These are phyloP conservation scores for Malurus melanocephalus DNA, from an alignment of 2,113 vertebrate species.

Conservation along the genomic window DNA sequence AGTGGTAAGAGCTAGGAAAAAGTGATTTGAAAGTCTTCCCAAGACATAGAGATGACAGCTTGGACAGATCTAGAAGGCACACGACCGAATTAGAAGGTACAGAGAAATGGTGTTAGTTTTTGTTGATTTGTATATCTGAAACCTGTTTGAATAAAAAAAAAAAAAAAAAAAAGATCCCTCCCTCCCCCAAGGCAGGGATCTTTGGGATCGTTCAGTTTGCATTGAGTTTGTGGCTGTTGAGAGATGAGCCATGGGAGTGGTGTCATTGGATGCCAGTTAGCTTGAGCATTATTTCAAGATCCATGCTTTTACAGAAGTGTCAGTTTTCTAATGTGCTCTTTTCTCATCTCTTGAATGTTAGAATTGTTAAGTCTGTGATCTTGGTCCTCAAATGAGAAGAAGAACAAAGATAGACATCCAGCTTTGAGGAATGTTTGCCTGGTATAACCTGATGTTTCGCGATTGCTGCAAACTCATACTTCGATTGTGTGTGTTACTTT, in stretches of 20 bases:
- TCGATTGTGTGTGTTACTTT: not conserved
- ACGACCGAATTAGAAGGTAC: not conserved
- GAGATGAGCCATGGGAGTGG: not conserved
- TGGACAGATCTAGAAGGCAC: not conserved
- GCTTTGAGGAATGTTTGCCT: conserved; percentile 31
- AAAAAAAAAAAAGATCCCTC: no score
- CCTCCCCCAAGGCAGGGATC: not conserved
- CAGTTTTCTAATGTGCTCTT: not conserved
- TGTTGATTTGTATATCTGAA: not conserved
- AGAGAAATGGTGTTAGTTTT: not conserved
- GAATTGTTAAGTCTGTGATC: not conserved
- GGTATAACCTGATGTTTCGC: conserved; percentile 27
- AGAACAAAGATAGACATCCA: not conserved
- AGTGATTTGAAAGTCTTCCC: not conserved
- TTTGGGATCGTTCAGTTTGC: not conserved
- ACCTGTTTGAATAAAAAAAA: not conserved
- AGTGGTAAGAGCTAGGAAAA: not conserved
- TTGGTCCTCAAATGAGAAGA: not conserved
- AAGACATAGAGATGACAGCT: not conserved
- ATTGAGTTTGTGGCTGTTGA: not conserved
- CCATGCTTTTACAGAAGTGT: not conserved
- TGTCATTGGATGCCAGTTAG: not conserved
- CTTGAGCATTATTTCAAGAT: not conserved
- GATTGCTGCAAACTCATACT: not conserved
- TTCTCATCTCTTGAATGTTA: not conserved